These are phyloP conservation scores for Ophioninae sp. DNA, from an alignment of 2,888 invertebrate species.

Conservation along the genomic window DNA sequence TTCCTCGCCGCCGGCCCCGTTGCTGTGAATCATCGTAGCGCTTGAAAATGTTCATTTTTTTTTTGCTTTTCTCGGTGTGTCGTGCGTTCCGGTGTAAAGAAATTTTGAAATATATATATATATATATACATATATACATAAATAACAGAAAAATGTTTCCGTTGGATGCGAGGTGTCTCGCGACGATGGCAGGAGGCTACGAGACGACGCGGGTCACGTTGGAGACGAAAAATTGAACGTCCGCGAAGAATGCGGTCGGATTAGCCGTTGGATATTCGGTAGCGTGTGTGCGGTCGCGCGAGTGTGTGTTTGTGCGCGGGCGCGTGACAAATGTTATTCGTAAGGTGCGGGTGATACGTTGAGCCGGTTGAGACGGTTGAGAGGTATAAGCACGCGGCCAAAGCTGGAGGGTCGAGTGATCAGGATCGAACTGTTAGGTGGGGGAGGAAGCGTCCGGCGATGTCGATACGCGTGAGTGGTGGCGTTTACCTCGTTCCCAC, in stretches of 20 bases:
- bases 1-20: constrained; percentile 50
- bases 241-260: constrained; percentile 8
- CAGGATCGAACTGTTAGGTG: constrained; percentile 52
- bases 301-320: no score
- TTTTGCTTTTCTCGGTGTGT: constrained; percentile 30
- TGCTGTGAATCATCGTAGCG: constrained; percentile 48
- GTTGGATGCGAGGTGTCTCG: not conserved
- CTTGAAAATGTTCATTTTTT: no score
- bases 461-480: constrained; percentile 80
- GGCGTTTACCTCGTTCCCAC: constrained; percentile 79
- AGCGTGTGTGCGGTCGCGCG: not conserved
- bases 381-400: not conserved
- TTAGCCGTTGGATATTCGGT: not conserved
- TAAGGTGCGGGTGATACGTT: no score
- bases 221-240: no score
- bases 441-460: constrained; percentile 66
- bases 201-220: no score
- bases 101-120: no score
- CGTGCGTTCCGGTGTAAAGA: not conserved
- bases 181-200: no score
- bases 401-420: constrained; percentile 54
- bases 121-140: no score
- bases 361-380: no score
- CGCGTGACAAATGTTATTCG: not conserved
- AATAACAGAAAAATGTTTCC: constrained; percentile 11